phyloP scores from a whole-genome alignment of 2,888 invertebrate genomes.

The Thera obeliscata region DNA sequence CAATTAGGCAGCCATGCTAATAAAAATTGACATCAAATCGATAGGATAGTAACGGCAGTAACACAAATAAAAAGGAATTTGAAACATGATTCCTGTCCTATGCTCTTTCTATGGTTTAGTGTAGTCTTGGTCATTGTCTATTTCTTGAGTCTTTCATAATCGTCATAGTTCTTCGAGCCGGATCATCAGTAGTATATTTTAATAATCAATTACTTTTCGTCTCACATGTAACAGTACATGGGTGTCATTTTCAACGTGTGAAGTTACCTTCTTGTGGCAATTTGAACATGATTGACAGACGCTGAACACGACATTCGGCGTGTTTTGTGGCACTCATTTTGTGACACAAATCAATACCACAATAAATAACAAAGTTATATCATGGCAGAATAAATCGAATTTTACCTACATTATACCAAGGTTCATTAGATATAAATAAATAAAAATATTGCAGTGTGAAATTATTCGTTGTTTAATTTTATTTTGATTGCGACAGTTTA shows the following conservation, averaged over 20 bases:
- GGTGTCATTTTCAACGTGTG: not conserved
- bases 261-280: not conserved
- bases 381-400: not conserved
- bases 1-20: not conserved
- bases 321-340: slow-evolving; percentile 7
- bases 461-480: too few species aligned
- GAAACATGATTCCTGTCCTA: too few species aligned
- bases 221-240: not conserved
- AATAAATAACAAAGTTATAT: not conserved
- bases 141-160: too few species aligned
- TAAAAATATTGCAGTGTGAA: too few species aligned
- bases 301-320: slow-evolving; percentile 10
- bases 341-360: not conserved
- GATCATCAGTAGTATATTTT: not conserved
- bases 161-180: not conserved
- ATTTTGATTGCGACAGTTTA: too few species aligned
- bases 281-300: slow-evolving; percentile 19
- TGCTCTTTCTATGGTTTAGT: too few species aligned
- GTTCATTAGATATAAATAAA: not conserved
- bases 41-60: not conserved
- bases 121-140: too few species aligned
- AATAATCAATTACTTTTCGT: not conserved
- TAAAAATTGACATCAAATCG: not conserved
- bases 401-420: not conserved
- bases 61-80: too few species aligned